Conservation (phyloP, 2,113 vertebrate genomes). For the Anolis carolinensis region DNA sequence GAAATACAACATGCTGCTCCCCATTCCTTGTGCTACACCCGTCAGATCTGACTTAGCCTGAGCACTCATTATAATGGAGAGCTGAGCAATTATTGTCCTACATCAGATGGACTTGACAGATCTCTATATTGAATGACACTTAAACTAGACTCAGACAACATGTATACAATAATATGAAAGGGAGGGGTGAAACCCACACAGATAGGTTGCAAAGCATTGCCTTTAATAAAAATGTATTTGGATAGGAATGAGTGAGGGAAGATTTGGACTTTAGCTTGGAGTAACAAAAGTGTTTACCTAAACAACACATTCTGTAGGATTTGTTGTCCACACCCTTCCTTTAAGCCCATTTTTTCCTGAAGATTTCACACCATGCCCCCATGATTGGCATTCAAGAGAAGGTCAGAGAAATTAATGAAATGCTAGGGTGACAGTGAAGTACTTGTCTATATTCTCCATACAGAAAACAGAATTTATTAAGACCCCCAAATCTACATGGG, state of each 20-base stretch:
- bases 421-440: not conserved
- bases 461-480: not conserved
- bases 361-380: not conserved
- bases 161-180: conserved; percentile 17
- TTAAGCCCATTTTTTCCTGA: not conserved
- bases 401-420: not conserved
- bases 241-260: conserved; percentile 16
- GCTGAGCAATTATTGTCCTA: conserved; percentile 19
- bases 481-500: no score
- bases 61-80: conserved; percentile 16
- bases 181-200: not conserved
- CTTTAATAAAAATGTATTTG: conserved; percentile 25
- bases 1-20: conserved; percentile 30
- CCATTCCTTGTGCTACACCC: not conserved
- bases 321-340: conserved; percentile 5
- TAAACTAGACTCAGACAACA: not conserved
- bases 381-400: not conserved
- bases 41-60: conserved; percentile 26
- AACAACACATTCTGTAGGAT: not conserved
- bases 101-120: conserved; percentile 1
- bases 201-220: not conserved
- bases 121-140: conserved; percentile 7
- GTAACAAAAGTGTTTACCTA: conserved; percentile 23
- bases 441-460: not conserved
- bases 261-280: conserved; percentile 21